A percentile compares a stretch with the other conserved stretches of the same genome.
Conservation (phyloP, 2,888 invertebrate species). For the Argynnis bischoffii region DNA sequence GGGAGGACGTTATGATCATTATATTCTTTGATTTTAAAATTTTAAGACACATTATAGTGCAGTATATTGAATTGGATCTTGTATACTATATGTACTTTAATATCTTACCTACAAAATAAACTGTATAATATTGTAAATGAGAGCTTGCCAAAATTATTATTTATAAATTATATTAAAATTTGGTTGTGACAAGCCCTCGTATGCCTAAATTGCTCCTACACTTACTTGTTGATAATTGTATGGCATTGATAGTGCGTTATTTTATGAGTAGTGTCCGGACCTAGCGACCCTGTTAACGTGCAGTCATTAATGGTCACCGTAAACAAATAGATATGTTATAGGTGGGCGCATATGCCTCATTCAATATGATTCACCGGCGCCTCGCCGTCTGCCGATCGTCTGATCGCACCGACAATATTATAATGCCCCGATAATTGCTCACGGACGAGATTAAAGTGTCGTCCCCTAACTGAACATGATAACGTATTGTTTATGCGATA, state of each 20-base stretch:
- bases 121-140: too few relatives aligned
- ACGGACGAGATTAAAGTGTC: conserved; percentile 69
- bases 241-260: conserved; percentile 9
- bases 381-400: conserved; percentile 74
- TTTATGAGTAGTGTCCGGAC: conserved; percentile 43
- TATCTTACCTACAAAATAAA: too few relatives aligned
- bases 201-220: background rate
- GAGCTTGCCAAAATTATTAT: too few relatives aligned
- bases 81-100: too few relatives aligned
- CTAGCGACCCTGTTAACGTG: conserved; percentile 57
- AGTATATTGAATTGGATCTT: too few relatives aligned
- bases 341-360: conserved; percentile 71
- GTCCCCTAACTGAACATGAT: conserved; percentile 46
- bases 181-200: background rate
- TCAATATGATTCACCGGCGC: conserved; percentile 80
- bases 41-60: too few relatives aligned
- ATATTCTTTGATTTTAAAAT: too few relatives aligned
- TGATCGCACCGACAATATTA: conserved; percentile 69
- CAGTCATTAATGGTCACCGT: conserved; percentile 75
- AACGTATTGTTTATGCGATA: conserved; percentile 30
- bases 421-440: conserved; percentile 72
- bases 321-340: conserved; percentile 72
- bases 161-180: too few relatives aligned
- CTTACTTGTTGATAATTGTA: background rate
- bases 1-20: too few relatives aligned